Evolutionary conservation across 2,888 invertebrate genomes (phyloP).

Genomic region (Temnothorax ravouxi): DNA sequence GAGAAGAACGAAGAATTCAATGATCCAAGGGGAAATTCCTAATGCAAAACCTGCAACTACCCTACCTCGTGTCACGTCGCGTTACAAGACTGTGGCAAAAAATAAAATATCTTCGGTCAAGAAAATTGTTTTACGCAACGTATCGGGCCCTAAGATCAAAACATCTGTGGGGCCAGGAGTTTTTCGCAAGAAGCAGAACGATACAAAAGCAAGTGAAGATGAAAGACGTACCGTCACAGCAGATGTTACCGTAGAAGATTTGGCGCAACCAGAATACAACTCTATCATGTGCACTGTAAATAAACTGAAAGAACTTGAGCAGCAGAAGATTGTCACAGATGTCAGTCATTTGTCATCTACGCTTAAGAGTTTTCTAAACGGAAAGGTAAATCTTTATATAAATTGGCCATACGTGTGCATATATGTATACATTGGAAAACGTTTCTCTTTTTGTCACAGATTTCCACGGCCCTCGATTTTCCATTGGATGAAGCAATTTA

Average conservation of each 20-base stretch:
- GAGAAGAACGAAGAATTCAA: not conserved
- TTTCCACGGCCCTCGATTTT: constrained; percentile 81
- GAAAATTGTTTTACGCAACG: constrained; percentile 69
- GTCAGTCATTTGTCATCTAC: constrained; percentile 75
- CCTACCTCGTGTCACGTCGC: constrained; percentile 61
- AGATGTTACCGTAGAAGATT: constrained; percentile 60
- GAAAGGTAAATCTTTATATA: constrained; percentile 77
- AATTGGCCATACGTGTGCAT: not conserved
- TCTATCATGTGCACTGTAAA: constrained; percentile 80
- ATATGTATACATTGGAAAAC: not conserved
- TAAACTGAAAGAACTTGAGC: constrained; percentile 76
- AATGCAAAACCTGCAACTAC: constrained; percentile 45
- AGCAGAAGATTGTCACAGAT: constrained; percentile 75
- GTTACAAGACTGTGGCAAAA: constrained; percentile 49
- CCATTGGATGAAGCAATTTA: constrained; percentile 80
- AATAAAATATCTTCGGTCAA: constrained; percentile 64
- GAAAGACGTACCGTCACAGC: not conserved
- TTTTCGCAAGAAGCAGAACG: not conserved
- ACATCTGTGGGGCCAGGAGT: constrained; percentile 73
- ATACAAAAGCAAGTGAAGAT: not conserved
- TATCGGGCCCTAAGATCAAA: constrained; percentile 62
- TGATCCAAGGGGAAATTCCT: not conserved
- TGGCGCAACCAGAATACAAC: constrained; percentile 81
- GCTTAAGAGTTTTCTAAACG: constrained; percentile 76
- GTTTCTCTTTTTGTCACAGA: constrained; percentile 68